A percentile compares a stretch with the other conserved stretches of the same genome.
These are phyloP conservation scores for Protonibea diacanthus DNA, from an alignment of 2,797 vertebrate species.

Conservation along the genomic window DNA sequence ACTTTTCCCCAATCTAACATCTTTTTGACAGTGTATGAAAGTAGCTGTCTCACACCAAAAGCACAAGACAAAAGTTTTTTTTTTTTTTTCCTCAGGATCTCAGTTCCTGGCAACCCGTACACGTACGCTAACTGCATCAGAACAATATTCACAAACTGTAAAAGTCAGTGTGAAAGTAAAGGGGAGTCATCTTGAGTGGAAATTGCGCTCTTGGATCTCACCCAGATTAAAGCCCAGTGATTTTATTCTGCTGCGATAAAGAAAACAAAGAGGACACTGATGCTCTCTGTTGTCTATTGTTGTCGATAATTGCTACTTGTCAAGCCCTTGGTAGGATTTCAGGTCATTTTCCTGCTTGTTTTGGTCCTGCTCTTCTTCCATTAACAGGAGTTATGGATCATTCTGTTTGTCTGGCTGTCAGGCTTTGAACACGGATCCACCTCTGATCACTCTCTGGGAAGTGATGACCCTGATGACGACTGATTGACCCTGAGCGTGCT, in stretches of 20 bases:
- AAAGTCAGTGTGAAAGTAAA: too few species aligned
- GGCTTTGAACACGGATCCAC: not conserved
- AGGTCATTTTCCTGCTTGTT: not conserved
- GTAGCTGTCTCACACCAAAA: too few species aligned
- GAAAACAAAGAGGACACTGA: not conserved
- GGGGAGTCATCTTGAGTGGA: not conserved
- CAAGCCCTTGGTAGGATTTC: not conserved
- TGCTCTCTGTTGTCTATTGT: not conserved
- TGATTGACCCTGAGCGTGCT: too few species aligned
- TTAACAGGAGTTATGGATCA: not conserved
- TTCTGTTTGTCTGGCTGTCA: constrained; percentile 3
- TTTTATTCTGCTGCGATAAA: not conserved
- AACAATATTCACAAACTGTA: too few species aligned
- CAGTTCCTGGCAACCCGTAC: too few species aligned
- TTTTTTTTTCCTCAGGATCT: too few species aligned
- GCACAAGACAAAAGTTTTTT: too few species aligned
- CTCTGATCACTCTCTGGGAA: not conserved
- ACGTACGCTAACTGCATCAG: too few species aligned
- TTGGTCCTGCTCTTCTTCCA: not conserved
- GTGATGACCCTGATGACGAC: not conserved
- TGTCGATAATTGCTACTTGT: constrained; percentile 1
- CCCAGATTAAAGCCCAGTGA: not conserved
- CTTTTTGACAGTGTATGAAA: too few species aligned
- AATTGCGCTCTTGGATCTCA: not conserved
- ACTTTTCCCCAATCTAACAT: too few species aligned